Evolutionary conservation across 2,113 vertebrate genomes (phyloP).

Genomic region (Piliocolobus tephrosceles): DNA sequence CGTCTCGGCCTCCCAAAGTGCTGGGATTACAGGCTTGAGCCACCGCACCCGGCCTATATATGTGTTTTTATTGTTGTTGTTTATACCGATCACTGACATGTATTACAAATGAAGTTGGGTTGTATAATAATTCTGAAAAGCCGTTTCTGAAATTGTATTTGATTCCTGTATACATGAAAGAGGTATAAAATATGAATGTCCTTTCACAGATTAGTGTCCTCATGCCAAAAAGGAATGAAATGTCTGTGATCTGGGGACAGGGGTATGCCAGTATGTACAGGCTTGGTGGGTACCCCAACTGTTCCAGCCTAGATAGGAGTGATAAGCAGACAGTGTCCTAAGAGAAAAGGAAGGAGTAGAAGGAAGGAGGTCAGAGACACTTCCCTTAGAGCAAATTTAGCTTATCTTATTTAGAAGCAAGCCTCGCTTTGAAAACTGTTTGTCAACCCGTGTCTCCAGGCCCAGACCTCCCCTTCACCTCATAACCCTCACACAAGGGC

Average conservation of each 20-base stretch:
- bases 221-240: neutral
- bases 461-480: neutral
- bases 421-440: neutral
- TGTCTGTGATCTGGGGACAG: neutral
- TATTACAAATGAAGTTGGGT: neutral
- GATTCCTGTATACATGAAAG: neutral
- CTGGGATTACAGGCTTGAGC: too few relatives aligned
- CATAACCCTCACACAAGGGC: neutral
- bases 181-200: neutral
- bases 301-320: neutral
- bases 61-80: neutral
- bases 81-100: neutral
- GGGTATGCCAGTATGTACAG: neutral
- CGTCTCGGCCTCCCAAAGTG: too few relatives aligned
- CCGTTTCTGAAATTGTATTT: neutral
- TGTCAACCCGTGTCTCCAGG: neutral
- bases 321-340: neutral
- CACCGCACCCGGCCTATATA: too few relatives aligned
- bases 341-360: neutral
- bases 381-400: neutral
- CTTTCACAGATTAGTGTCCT: neutral
- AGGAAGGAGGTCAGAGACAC: neutral
- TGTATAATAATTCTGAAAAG: neutral
- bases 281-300: neutral
- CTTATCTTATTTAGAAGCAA: neutral